Evolutionary conservation across 2,113 vertebrate species (phyloP).

Genomic region (Dipodomys merriami): DNA sequence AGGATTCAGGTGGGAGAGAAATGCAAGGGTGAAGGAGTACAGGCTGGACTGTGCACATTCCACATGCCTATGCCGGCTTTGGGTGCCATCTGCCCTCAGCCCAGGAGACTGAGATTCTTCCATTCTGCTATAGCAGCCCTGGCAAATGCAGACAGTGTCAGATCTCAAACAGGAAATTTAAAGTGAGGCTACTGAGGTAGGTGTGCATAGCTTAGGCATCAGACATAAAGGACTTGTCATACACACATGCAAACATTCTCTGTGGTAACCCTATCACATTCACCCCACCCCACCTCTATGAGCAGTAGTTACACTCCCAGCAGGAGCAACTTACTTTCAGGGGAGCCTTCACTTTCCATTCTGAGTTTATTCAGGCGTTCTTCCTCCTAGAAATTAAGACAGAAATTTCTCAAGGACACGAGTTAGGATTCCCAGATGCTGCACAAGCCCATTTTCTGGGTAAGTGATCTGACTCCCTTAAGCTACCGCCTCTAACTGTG

Average conservation of each 20-base stretch:
- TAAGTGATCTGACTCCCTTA: neutral
- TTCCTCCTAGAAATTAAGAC: conserved; percentile 89
- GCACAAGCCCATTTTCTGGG: neutral
- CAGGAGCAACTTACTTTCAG: conserved; percentile 89
- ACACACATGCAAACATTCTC: neutral
- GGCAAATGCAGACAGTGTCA: neutral
- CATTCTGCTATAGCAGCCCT: neutral
- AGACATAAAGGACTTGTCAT: neutral
- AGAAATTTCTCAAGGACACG: conserved; percentile 76
- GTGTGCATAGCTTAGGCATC: neutral
- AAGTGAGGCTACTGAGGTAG: neutral
- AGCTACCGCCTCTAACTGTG: neutral
- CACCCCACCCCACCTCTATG: neutral
- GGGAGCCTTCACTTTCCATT: conserved; percentile 89
- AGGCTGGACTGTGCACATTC: neutral
- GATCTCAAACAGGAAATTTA: neutral
- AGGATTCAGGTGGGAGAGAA: neutral
- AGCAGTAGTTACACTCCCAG: neutral
- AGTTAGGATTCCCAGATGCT: conserved; percentile 47
- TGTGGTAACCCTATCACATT: neutral
- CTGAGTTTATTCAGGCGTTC: conserved; percentile 92
- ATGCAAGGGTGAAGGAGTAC: neutral
- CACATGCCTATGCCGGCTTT: neutral
- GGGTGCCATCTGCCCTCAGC: neutral
- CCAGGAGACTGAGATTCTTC: neutral